Evolutionary conservation across 92 coral and sea anemone genomes (phyloP), one percentile per base, ranked within the genome.

Genomic region (Hydrozoanthus gracilis): DNA sequence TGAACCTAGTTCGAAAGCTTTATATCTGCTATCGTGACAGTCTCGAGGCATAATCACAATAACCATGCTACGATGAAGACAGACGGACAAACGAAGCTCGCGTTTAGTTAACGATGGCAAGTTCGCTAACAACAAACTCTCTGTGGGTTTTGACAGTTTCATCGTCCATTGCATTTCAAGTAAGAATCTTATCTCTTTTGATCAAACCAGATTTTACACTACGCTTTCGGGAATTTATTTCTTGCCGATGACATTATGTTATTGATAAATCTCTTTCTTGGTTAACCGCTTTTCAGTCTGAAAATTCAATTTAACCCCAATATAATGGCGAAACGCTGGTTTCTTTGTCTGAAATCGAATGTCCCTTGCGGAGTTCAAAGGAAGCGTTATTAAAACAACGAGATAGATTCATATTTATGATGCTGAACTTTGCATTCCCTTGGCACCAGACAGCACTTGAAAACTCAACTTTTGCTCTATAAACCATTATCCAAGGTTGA

Each of bases 121-220:
- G 82, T 27, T 56, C 66, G 12, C 20, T 44, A 60, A 56, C 48
- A 47, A 47, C 79, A 5, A 68, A 77, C 82, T 44, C 67, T 5
- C 44, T 14, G 82, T 56, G 68, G 82, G 27, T 20, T 15, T 60
- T 77, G 18, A 68, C 58, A 5, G 35, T 55, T 77, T 77, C 82
- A 56, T 20, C 12, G 50, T 77, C 66, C 20, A 45, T 77, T 27
- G 82, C 69, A 39, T 77, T 77, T 77, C 82, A 77, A 77, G 82
- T 77, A 77, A 77, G 82, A 77, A 20, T 77, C 69, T 14, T 52
- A 55, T 77, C 82, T 77, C 4, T 48, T 77, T 13, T 52, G 51
- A 49, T 76, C 20, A 51, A 5, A 76, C 0, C 60, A 10, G 17
- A 48, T 3, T n/a, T 76, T 45, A 14, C 56, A 56, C 13, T 55